Conservation (phyloP, 2,888 invertebrate species). For the Danaus chrysippus region DNA sequence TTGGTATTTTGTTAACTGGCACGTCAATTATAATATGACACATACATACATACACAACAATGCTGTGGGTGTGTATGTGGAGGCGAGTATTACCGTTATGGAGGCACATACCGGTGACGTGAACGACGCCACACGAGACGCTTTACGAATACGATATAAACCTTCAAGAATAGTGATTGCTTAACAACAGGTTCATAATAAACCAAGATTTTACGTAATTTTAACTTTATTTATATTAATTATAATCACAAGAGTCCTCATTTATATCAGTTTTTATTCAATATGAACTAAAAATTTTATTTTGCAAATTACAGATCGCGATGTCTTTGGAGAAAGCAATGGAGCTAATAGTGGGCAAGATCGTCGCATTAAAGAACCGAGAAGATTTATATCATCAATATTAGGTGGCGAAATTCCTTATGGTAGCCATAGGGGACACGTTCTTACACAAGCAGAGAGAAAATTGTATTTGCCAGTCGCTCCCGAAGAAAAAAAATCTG, state of each 20-base stretch:
- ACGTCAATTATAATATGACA: constrained; percentile 59
- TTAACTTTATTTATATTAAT: constrained; percentile 2
- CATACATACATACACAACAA: constrained; percentile 33
- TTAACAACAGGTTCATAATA: constrained; percentile 32
- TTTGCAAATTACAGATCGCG: constrained; percentile 68
- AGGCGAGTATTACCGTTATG: constrained; percentile 77
- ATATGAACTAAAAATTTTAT: constrained; percentile 11
- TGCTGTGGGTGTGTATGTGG: constrained; percentile 55
- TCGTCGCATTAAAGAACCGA: constrained; percentile 69
- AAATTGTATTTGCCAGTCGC: constrained; percentile 86
- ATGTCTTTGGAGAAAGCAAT: constrained; percentile 71
- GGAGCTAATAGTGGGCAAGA: constrained; percentile 51
- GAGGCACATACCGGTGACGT: constrained; percentile 78
- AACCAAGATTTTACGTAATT: no score
- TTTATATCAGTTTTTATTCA: background rate
- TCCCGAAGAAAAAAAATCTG: constrained; percentile 76
- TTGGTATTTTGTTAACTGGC: constrained; percentile 55
- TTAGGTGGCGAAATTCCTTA: constrained; percentile 90
- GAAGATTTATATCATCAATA: constrained; percentile 88
- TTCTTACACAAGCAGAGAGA: constrained; percentile 89
- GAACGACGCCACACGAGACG: constrained; percentile 72
- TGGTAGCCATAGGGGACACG: constrained; percentile 86
- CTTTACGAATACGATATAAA: constrained; percentile 67
- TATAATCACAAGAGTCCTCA: constrained; percentile 4
- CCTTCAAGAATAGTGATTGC: constrained; percentile 51